Evolutionary conservation across 2,797 vertebrate genomes (phyloP), one percentile per base, ranked within the genome.

Genomic region (Ispidina picta): DNA sequence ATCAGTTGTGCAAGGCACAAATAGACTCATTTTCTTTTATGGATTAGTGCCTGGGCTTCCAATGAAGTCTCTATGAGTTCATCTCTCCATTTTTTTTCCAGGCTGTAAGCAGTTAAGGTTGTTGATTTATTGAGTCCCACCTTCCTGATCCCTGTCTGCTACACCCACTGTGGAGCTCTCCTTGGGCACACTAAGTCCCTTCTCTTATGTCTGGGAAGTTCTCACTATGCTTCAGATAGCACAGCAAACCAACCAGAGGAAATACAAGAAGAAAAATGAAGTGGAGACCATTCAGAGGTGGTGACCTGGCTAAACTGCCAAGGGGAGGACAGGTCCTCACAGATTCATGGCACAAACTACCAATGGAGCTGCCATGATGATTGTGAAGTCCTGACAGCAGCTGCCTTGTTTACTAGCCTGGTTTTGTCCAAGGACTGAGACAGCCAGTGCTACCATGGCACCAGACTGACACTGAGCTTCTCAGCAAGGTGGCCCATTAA

Each of bases 351-450:
- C 16, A 28, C 31, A 22, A 54, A 15, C 22, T 72, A 9, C 37
- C 22, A 25, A 1, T 0, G 0, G 7, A 8, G 19, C 25, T 81
- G 44, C 12, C 1, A 1, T 16, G 29, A 29, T 13, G 33, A 10
- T 1, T 54, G 28, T 9, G 5, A 69, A 63, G 56, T 20, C 39
- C 56, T 69, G 73, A 18, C 31, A 37, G 33, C 31, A 37, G 29
- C 6, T 35, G 37, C 8, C 62, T 62, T 74, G 9, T 19, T 69
- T 41, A 62, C 51, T 23, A 35, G 19, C 22, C 39, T 71, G 70
- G 9, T 66, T 76, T 85, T 51, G 56, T 28, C 31, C 60, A 56
- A 37, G 62, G 22, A 14, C 49, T 43, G 55, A 52, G 49, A 52
- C 48, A 58, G 28, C 10, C 43, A 46, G n/a, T 18, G 55, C 25